Conservation (phyloP, 2,797 vertebrate species). For the Coreius guichenoti region DNA sequence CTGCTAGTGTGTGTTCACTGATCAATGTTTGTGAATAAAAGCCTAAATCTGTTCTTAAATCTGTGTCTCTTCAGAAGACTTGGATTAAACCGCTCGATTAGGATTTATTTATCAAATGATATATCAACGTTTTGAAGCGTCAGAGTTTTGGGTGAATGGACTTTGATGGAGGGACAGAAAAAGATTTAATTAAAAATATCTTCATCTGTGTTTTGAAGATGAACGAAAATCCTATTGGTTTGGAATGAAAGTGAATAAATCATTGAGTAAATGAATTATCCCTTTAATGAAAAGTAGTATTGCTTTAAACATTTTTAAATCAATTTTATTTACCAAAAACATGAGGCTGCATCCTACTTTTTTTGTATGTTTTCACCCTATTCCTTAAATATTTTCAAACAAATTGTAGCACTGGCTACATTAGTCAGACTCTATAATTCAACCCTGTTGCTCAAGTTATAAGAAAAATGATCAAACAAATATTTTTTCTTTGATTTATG, state of each 20-base stretch:
- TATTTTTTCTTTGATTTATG: not conserved
- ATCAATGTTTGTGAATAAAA: not conserved
- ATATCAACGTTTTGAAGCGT: not conserved
- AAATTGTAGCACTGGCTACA: not conserved
- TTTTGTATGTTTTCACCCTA: not conserved
- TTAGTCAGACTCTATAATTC: not conserved
- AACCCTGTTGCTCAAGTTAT: not conserved
- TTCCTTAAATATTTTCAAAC: not conserved
- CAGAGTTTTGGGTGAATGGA: not conserved
- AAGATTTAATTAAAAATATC: not conserved
- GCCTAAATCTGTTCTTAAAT: not conserved
- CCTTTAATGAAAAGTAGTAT: not conserved
- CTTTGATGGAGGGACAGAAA: not conserved
- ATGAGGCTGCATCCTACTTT: not conserved
- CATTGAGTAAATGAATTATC: not conserved
- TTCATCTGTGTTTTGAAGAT: not conserved
- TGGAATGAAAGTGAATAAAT: not conserved
- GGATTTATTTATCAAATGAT: not conserved
- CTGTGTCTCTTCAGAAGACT: not conserved
- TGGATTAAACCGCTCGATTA: not conserved
- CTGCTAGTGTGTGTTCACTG: not conserved
- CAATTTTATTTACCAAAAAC: not conserved
- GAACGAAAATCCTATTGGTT: accelerated
- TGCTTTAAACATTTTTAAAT: not conserved
- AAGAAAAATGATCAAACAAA: not conserved